Evolutionary conservation across 1,140 invertebrate species (phyloP), one percentile per base, ranked within the genome.

Genomic region (Hyles vespertilio): DNA sequence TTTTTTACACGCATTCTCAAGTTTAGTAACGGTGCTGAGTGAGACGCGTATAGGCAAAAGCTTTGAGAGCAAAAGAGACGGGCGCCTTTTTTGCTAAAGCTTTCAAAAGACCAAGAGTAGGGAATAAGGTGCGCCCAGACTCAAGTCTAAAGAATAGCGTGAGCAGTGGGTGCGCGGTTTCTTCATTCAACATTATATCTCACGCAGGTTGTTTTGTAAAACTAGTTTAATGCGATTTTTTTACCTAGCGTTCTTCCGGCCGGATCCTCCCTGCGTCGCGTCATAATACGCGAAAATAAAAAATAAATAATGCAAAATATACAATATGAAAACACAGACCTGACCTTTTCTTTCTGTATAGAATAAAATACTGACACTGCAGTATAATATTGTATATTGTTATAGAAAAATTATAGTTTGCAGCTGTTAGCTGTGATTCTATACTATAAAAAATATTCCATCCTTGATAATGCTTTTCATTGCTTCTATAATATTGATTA

Each of bases 1-100:
- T 74, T 81, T 82, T 82, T 82, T 80, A 73, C 67, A 69, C 71
- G 78, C 77, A 83, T 83, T 83, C 74, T 76, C 70, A 51, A 65
- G 59, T 77, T 82, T 77, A 70, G 77, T 79, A 72, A 79, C 74
- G 80, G 73, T 77, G 63, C 53, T 56, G 51, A 72, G 51, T 58
- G 66, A 72, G 61, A 74, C 9, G 64, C 57, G 22, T 52, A 57
- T 59, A 67, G 32, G 50, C 46, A 48, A n/a, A 45, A 33, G 36
- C 49, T n/a, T 36, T 53, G 32, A 44, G 68, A 60, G 63, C 22
- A 67, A 77, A 49, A 22, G 71, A 66, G 80, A 79, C 54, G 32
- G 59, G 7, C 44, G 56, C 56, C 56, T 71, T 78, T 81, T 79
- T 81, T 79, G 70, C 69, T 64, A 54, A 32, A 52, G 58, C 58